phyloP scores from a whole-genome alignment of 1,140 invertebrate genomes.

The Cydia strobilella region DNA sequence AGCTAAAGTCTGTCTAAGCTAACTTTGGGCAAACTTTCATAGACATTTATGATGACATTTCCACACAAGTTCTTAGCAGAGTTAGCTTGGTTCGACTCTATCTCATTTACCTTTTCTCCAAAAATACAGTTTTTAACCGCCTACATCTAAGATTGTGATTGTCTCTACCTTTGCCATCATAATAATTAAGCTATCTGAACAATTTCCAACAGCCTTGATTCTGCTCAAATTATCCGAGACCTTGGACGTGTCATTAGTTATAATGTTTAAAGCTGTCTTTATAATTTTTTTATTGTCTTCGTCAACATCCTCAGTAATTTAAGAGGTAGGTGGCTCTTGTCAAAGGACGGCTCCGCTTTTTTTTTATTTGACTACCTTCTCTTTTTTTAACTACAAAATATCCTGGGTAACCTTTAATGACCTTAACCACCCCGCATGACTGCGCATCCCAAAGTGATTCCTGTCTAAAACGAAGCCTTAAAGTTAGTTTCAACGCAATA shows the following conservation, averaged over 20 bases:
- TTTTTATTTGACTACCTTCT: too few species aligned
- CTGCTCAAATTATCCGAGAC: not conserved
- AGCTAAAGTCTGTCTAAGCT: too few species aligned
- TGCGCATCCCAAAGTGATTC: constrained; percentile 1
- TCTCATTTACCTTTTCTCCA: not conserved
- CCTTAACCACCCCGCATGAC: not conserved
- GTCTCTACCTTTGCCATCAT: not conserved
- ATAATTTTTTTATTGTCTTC: not conserved
- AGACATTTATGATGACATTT: not conserved
- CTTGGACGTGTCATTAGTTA: constrained; percentile 8
- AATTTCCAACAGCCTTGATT: constrained; percentile 13
- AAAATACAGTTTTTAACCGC: not conserved
- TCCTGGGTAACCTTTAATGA: not conserved
- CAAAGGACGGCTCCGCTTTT: too few species aligned
- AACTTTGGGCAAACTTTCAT: too few species aligned
- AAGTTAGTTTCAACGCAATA: constrained; percentile 24
- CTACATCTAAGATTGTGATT: not conserved
- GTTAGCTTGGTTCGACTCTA: not conserved
- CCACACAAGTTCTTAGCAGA: not conserved
- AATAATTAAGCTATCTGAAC: constrained; percentile 16
- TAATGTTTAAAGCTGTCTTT: not conserved
- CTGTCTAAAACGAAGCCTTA: constrained; percentile 5
- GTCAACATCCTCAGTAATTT: too few species aligned
- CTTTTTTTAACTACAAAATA: not conserved
- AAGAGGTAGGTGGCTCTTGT: too few species aligned